Conservation (phyloP, 2,888 invertebrate genomes). For the Argynnis bischoffii region DNA sequence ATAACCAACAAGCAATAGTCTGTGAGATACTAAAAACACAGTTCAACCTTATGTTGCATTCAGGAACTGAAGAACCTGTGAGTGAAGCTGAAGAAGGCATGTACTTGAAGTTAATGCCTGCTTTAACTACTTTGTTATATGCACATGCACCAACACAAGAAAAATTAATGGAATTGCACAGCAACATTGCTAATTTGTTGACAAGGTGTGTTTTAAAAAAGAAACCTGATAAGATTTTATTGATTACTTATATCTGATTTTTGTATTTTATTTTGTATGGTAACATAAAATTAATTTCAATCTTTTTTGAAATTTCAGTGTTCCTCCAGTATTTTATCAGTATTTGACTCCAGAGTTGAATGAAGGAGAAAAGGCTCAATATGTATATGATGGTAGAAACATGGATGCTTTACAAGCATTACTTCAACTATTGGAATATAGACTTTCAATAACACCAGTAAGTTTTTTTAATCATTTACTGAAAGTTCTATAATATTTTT, state of each 20-base stretch:
- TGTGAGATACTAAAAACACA: slow-evolving; percentile 90
- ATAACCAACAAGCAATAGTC: slow-evolving; percentile 83
- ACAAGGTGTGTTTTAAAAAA: slow-evolving; percentile 74
- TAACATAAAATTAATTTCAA: not conserved
- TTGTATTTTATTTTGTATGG: not conserved
- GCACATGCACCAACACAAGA: slow-evolving; percentile 80
- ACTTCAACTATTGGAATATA: slow-evolving; percentile 85
- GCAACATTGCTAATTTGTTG: slow-evolving; percentile 91
- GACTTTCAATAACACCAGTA: slow-evolving; percentile 82
- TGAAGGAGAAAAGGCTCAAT: slow-evolving; percentile 69
- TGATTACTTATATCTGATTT: not conserved
- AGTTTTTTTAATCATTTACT: slow-evolving; percentile 39
- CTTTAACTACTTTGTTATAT: slow-evolving; percentile 87
- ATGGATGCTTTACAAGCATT: slow-evolving; percentile 90
- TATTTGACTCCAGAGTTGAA: slow-evolving; percentile 85
- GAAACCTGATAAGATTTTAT: not conserved
- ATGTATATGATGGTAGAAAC: slow-evolving; percentile 87
- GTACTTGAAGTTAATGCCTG: slow-evolving; percentile 86
- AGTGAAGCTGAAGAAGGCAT: slow-evolving; percentile 87
- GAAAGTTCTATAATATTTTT: too few relatives aligned
- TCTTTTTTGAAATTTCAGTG: slow-evolving; percentile 74
- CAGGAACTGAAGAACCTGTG: slow-evolving; percentile 64
- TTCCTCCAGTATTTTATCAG: slow-evolving; percentile 88
- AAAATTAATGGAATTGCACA: slow-evolving; percentile 86
- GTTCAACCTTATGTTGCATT: slow-evolving; percentile 87